Evolutionary conservation across 1,140 invertebrate species (phyloP).

Genomic region (Listronotus oregonensis): DNA sequence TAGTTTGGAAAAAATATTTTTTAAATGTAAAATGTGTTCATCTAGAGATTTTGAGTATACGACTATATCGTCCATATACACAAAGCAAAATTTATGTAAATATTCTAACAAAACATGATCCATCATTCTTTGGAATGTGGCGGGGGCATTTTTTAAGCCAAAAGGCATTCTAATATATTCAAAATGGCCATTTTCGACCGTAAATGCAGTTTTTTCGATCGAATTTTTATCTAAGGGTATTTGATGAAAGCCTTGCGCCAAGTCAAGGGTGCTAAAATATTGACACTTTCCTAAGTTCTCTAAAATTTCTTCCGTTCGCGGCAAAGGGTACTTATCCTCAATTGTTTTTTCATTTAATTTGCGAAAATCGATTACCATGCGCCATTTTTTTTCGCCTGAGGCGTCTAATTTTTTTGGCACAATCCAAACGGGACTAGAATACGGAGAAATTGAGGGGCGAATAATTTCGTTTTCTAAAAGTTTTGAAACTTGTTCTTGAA

Average conservation of each 20-base stretch:
- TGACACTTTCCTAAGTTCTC: slow-evolving; percentile 52
- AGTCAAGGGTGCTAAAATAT: slow-evolving; percentile 46
- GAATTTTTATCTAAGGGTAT: slow-evolving; percentile 28
- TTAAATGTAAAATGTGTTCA: slow-evolving; percentile 12
- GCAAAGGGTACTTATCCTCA: slow-evolving; percentile 37
- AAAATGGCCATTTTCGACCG: slow-evolving; percentile 30
- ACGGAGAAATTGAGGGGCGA: slow-evolving; percentile 8
- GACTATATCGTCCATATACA: slow-evolving; percentile 54
- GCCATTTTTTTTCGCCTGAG: slow-evolving; percentile 27
- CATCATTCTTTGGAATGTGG: slow-evolving; percentile 34
- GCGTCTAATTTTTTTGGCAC: slow-evolving; percentile 22
- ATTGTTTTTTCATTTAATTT: slow-evolving; percentile 39
- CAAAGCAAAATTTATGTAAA: slow-evolving; percentile 35
- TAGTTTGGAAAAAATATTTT: background rate
- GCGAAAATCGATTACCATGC: slow-evolving; percentile 4
- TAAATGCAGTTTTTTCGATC: slow-evolving; percentile 31
- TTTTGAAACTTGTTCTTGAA: slow-evolving; percentile 12
- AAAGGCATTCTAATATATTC: slow-evolving; percentile 38
- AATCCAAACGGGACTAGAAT: slow-evolving; percentile 13
- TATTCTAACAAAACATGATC: slow-evolving; percentile 20
- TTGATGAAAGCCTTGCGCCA: slow-evolving; percentile 40
- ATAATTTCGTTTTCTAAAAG: slow-evolving; percentile 6
- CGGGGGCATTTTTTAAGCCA: slow-evolving; percentile 32
- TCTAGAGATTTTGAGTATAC: slow-evolving; percentile 16
- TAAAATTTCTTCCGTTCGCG: slow-evolving; percentile 45